phyloP scores from a whole-genome alignment of 2,797 vertebrate species.

The Moxostoma hubbsi region DNA sequence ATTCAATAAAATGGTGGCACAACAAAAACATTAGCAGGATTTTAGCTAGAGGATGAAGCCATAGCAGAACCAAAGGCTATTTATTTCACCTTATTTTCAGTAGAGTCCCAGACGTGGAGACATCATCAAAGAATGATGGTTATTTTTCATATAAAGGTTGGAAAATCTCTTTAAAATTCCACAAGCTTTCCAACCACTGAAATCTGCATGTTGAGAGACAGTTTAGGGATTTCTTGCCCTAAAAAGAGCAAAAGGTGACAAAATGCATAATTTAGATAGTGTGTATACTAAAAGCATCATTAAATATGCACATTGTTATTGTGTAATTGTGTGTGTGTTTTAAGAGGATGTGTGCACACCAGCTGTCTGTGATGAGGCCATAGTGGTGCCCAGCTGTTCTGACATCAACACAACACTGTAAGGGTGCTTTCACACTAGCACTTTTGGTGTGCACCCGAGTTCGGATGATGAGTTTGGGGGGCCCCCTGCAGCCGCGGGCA shows the following conservation, averaged over 20 bases:
- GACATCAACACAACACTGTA: constrained; percentile 2
- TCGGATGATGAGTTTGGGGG: too few relatives aligned
- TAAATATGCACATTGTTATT: neutral
- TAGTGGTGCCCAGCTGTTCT: constrained; percentile 9
- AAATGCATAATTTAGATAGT: neutral
- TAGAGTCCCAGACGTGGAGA: neutral
- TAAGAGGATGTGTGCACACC: constrained; percentile 9
- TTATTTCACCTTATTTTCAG: constrained; percentile 24
- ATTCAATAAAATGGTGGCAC: neutral
- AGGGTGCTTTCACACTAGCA: too few relatives aligned
- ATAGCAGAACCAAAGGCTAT: constrained; percentile 23
- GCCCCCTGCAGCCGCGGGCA: too few relatives aligned
- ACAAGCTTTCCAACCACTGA: neutral
- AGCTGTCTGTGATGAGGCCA: neutral
- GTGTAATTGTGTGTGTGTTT: constrained; percentile 1
- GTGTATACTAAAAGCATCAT: neutral
- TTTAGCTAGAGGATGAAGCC: constrained; percentile 1
- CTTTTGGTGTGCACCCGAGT: too few relatives aligned
- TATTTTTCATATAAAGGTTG: neutral
- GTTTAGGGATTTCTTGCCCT: neutral
- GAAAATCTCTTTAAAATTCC: too few relatives aligned
- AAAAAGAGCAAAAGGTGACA: constrained; percentile 4
- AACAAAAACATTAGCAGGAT: constrained; percentile 18
- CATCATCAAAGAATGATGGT: neutral
- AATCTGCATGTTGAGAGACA: neutral